phyloP scores from a whole-genome alignment of 2,888 invertebrate species.

The Amblyteles armatorius region DNA sequence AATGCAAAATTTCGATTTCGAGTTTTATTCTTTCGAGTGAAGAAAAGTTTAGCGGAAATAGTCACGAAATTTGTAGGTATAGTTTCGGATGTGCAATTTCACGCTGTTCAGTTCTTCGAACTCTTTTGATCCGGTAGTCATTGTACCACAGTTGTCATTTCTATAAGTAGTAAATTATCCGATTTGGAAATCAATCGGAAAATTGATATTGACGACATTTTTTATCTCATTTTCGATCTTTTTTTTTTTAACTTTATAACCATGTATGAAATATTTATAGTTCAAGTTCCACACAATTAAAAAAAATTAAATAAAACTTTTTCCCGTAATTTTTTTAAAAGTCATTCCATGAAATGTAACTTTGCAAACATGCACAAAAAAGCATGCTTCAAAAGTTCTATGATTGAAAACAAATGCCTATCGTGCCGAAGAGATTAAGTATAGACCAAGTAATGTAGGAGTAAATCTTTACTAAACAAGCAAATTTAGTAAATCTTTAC shows the following conservation, averaged over 20 bases:
- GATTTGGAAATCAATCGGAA: neutral
- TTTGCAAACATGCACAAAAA: neutral
- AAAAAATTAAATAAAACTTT: neutral
- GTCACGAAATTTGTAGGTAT: neutral
- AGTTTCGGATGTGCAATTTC: neutral
- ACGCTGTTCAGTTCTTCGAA: neutral
- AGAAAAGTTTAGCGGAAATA: neutral
- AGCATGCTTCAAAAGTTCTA: neutral
- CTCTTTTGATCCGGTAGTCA: neutral
- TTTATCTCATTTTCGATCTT: neutral
- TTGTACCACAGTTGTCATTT: neutral
- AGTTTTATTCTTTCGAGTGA: neutral
- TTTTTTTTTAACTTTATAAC: neutral
- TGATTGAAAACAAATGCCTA: neutral
- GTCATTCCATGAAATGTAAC: neutral
- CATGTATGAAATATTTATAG: too few species aligned
- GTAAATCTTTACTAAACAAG: too few species aligned
- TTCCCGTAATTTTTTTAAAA: neutral
- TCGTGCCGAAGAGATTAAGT: neutral
- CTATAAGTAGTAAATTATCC: neutral
- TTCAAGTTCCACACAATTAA: neutral
- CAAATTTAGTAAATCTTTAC: too few species aligned
- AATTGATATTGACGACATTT: neutral
- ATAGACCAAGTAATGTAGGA: too few species aligned
- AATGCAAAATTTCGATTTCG: constrained; percentile 25